Conservation (phyloP, 2,888 invertebrate species). For the Chaitophorus viminalis region DNA sequence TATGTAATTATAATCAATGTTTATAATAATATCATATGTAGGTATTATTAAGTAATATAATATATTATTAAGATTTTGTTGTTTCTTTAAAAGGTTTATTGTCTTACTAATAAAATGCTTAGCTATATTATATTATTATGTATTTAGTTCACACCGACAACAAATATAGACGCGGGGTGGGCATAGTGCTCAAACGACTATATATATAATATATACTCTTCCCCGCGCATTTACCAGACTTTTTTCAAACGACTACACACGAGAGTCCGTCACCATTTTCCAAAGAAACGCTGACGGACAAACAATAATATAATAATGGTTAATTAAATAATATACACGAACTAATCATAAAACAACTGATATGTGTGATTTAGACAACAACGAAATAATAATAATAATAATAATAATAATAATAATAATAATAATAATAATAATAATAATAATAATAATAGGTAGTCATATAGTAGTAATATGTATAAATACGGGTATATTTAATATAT, state of each 20-base stretch:
- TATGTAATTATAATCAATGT: too few relatives aligned
- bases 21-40: not conserved
- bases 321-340: slow-evolving; percentile 4
- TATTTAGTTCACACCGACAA: slow-evolving; percentile 1
- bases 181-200: not conserved
- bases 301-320: slow-evolving; percentile 7
- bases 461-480: not conserved
- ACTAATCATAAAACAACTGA: slow-evolving; percentile 22
- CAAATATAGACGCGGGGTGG: not conserved
- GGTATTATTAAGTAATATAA: not conserved
- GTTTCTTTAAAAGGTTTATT: not conserved
- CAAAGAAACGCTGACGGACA: not conserved
- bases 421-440: not conserved
- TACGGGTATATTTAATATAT: not conserved
- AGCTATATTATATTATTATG: slow-evolving; percentile 11
- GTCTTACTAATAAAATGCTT: slow-evolving; percentile 16
- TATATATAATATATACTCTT: too few relatives aligned
- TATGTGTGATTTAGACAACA: slow-evolving; percentile 25
- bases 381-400: slow-evolving; percentile 2
- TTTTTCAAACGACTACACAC: not conserved
- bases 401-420: not conserved
- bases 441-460: not conserved
- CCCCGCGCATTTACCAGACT: not conserved
- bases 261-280: not conserved
- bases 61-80: not conserved